Percentiles rank a stretch among this genome's conserved stretches.
These are phyloP conservation scores for Aurelia sp. DNA, from an alignment of 30 jellyfish, hydroid and myxozoan species.

Conservation along the genomic window DNA sequence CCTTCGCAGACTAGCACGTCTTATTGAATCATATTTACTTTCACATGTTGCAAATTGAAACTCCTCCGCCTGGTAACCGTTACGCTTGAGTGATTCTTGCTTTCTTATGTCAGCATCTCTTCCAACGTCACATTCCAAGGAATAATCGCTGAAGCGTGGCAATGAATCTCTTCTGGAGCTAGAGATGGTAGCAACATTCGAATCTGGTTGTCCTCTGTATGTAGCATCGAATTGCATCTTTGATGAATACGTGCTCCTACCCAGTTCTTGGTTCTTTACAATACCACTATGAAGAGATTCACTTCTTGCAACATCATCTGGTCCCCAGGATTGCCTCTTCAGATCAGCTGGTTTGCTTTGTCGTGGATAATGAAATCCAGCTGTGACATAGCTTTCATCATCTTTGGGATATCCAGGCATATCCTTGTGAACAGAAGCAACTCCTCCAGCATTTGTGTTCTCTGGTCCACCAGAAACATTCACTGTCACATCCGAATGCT, in stretches of 20 bases:
- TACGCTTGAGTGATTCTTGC: conserved; percentile 14
- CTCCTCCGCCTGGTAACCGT: conserved; percentile 11
- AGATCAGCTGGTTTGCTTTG: too few relatives aligned
- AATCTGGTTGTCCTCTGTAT: conserved; percentile 22
- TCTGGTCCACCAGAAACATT: conserved; percentile 21
- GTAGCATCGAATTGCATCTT: conserved; percentile 21
- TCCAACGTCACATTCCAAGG: not conserved
- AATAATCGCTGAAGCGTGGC: conserved; percentile 1
- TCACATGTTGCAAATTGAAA: conserved; percentile 41
- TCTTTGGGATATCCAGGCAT: conserved; percentile 1
- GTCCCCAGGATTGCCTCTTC: too few relatives aligned
- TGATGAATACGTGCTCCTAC: not conserved
- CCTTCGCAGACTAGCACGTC: conserved; percentile 28
- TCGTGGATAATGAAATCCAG: conserved; percentile 7
- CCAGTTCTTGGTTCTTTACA: too few relatives aligned
- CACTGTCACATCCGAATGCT: conserved; percentile 15
- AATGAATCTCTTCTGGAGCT: conserved; percentile 12
- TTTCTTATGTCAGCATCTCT: conserved; percentile 15
- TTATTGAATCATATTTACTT: conserved; percentile 32
- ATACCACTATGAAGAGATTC: too few relatives aligned
- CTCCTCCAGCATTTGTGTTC: conserved; percentile 10
- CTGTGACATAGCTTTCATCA: not conserved
- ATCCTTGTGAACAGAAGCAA: conserved; percentile 6
- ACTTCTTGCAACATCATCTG: too few relatives aligned
- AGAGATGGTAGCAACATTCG: not conserved